Percentiles rank a stretch among this genome's conserved stretches.
Conservation (phyloP, 2,797 vertebrate species). For the Chelonia mydas region DNA sequence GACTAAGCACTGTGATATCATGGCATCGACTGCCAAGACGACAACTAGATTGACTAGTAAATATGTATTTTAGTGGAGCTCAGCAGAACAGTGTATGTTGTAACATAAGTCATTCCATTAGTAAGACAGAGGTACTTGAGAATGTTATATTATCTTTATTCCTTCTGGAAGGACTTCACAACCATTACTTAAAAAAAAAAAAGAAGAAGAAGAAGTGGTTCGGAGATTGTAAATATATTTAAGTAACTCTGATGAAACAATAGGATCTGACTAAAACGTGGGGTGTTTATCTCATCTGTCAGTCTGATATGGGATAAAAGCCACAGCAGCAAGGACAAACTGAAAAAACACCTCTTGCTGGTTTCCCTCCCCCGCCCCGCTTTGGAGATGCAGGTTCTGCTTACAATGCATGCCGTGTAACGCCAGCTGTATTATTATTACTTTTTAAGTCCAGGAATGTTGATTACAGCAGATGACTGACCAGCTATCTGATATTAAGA, state of each 20-base stretch:
- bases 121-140: constrained; percentile 62
- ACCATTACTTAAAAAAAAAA: constrained; percentile 53
- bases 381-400: background rate
- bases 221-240: constrained; percentile 63
- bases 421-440: background rate
- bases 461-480: constrained; percentile 3
- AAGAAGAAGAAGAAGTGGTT: constrained; percentile 44
- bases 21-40: constrained; percentile 10
- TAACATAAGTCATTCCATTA: constrained; percentile 76
- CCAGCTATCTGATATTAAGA: background rate
- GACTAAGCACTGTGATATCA: background rate
- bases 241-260: constrained; percentile 66
- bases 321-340: constrained; percentile 31
- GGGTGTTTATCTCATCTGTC: constrained; percentile 63
- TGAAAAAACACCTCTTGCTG: background rate
- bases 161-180: constrained; percentile 59
- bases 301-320: constrained; percentile 53
- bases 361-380: background rate
- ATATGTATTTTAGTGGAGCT: constrained; percentile 65
- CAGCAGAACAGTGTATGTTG: constrained; percentile 54
- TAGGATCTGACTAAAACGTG: constrained; percentile 62
- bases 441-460: background rate
- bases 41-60: constrained; percentile 71
- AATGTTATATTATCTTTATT: constrained; percentile 66
- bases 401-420: background rate